Evolutionary conservation across 92 coral and sea anemone species (phyloP).

Genomic region (Porites divaricata): DNA sequence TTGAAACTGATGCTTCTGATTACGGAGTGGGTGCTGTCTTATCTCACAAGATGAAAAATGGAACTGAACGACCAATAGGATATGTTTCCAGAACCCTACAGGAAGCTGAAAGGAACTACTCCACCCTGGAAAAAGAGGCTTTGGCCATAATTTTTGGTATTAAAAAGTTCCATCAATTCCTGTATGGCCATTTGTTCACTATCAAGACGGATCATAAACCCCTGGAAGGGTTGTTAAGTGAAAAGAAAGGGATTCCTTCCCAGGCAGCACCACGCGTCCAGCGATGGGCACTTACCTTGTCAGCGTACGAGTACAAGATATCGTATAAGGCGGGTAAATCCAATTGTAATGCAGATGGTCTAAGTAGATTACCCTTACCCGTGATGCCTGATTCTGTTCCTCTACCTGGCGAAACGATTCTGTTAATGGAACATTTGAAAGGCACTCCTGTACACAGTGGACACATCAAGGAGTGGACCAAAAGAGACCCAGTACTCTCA

Average conservation of each 20-base stretch:
- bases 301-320: too few relatives aligned
- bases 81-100: constrained; percentile 50
- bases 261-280: too few relatives aligned
- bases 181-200: constrained; percentile 49
- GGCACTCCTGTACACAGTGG: constrained; percentile 57
- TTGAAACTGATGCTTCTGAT: too few relatives aligned
- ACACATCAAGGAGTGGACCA: constrained; percentile 60
- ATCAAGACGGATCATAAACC: constrained; percentile 60
- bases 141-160: constrained; percentile 55
- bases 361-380: constrained; percentile 65
- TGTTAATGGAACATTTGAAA: constrained; percentile 61
- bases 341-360: constrained; percentile 67
- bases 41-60: constrained; percentile 38
- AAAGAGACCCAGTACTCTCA: constrained; percentile 58
- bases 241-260: constrained; percentile 54
- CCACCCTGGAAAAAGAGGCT: constrained; percentile 54
- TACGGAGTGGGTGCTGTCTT: too few relatives aligned
- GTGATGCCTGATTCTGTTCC: constrained; percentile 45
- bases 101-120: constrained; percentile 59
- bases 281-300: too few relatives aligned
- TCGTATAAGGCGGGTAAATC: constrained; percentile 53
- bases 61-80: constrained; percentile 51
- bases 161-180: constrained; percentile 63
- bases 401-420: constrained; percentile 58
- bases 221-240: constrained; percentile 59